Base-by-base conservation (phyloP, 2,888 invertebrate genomes). In the Drosophila picticornis region DNA sequence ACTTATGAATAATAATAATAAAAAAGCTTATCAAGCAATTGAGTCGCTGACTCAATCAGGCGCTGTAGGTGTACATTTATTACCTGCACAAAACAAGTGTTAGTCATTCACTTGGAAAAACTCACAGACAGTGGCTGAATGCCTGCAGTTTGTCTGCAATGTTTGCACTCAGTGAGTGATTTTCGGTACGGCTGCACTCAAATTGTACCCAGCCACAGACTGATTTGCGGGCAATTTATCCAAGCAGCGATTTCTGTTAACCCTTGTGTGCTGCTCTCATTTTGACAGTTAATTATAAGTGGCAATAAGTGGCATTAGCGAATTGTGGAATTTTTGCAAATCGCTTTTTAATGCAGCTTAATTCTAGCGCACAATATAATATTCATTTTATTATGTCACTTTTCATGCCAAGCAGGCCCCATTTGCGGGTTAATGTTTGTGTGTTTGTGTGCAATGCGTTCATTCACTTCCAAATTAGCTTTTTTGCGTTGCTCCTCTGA, bases 391-490 rank as follows among this genome's bases (percentile, higher is more conserved):
- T 40, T 63, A 61, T 55, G 58, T 46, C 57, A 51, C 29, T 38
- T 57, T 22, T 16, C 19, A 38, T 38, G 25, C 11, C 38, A n/a
- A 63, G 9, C 38, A 48, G 32, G 38, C 38, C 56, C 68, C 19
- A 27, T 19, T 4, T 36, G 38, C 22, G 62, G 55, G 53, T 61
- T 73, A 56, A 62, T 29, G 40, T 51, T 48, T 70, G 1, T 32
- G 32, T 29, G 43, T 19, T 31, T 53, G 31, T 63, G 43, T 58
- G 31, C 29, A 58, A 48, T 67, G 63, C 66, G 77, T 77, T 70
- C 77, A 70, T 80, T 87, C 83, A 83, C 74, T 68, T 84, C 46
- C 59, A 74, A 72, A 74, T 66, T 70, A 64, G 51, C 63, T 73
- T 70, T 74, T 68, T 74, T 72, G 72, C 66, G 60, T 53, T 22